A percentile compares a stretch with the other conserved stretches of the same genome.
Evolutionary conservation across 2,888 invertebrate genomes (phyloP).

Genomic region (Drosophila borborema): DNA sequence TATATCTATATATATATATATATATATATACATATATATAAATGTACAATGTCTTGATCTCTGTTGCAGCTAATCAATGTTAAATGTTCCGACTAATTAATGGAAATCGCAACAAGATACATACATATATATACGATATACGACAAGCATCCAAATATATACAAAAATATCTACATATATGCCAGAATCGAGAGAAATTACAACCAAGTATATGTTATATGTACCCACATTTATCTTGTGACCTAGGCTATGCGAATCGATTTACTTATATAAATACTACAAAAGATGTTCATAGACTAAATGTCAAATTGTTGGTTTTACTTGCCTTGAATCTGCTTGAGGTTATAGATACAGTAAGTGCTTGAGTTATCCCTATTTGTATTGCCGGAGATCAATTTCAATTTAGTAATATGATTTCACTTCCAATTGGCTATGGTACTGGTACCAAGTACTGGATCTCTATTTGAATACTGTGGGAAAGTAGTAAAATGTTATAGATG

Average conservation of each 20-base stretch:
- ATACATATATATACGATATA: slow-evolving; percentile 27
- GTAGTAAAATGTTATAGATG: too few species aligned
- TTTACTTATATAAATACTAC: slow-evolving; percentile 30
- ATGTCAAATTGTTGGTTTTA: neutral
- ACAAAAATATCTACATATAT: neutral
- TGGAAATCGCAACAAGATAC: slow-evolving; percentile 26
- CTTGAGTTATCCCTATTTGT: neutral
- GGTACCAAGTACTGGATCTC: too few species aligned
- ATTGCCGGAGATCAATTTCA: neutral
- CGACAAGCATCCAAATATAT: slow-evolving; percentile 21
- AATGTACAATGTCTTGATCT: slow-evolving; percentile 25
- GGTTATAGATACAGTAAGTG: neutral
- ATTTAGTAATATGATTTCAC: too few species aligned
- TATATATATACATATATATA: neutral
- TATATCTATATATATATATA: neutral
- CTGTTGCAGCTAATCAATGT: neutral
- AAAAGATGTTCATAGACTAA: slow-evolving; percentile 16
- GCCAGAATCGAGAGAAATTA: neutral
- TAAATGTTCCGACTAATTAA: slow-evolving; percentile 6
- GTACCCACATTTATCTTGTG: slow-evolving; percentile 46
- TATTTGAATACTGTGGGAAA: too few species aligned
- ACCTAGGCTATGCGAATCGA: slow-evolving; percentile 49
- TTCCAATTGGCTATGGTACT: too few species aligned
- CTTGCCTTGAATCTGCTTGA: neutral
- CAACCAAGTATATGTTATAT: slow-evolving; percentile 8